These are phyloP conservation scores for Microplitis mediator DNA, from an alignment of 1,140 invertebrate species.

Conservation along the genomic window DNA sequence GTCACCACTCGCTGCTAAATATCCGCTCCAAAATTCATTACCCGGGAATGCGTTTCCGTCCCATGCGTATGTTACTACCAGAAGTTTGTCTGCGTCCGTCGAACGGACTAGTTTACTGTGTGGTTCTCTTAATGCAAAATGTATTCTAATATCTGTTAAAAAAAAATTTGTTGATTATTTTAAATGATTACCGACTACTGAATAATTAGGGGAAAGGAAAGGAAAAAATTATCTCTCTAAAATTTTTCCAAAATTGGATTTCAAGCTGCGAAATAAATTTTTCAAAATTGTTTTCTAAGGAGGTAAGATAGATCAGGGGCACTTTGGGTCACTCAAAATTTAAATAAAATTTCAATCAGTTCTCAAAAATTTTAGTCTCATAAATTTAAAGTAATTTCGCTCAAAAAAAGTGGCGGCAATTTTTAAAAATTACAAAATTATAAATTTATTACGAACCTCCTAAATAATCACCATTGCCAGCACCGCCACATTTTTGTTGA, in stretches of 20 bases:
- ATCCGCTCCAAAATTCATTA: slow-evolving; percentile 56
- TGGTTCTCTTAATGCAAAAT: slow-evolving; percentile 55
- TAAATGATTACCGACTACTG: neutral
- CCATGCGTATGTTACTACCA: slow-evolving; percentile 72
- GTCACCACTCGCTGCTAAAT: slow-evolving; percentile 63
- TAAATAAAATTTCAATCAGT: too few relatives aligned
- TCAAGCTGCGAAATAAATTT: too few relatives aligned
- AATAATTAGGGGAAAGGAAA: too few relatives aligned
- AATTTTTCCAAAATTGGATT: too few relatives aligned
- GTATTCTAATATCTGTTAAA: slow-evolving; percentile 47
- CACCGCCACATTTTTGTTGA: slow-evolving; percentile 51
- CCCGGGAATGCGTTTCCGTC: slow-evolving; percentile 72
- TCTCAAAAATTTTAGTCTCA: too few relatives aligned
- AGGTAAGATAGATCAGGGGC: too few relatives aligned
- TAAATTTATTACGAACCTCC: slow-evolving; percentile 35
- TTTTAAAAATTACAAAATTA: too few relatives aligned
- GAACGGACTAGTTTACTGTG: slow-evolving; percentile 50
- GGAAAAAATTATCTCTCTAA: too few relatives aligned
- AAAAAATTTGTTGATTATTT: neutral
- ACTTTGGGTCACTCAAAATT: too few relatives aligned
- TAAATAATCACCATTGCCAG: slow-evolving; percentile 53
- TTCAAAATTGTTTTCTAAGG: too few relatives aligned
- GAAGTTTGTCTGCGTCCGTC: slow-evolving; percentile 60
- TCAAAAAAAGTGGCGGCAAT: too few relatives aligned
- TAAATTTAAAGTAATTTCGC: too few relatives aligned